A percentile compares a stretch with the other conserved stretches of the same genome.
Evolutionary conservation across 2,797 vertebrate species (phyloP).

Genomic region (Bucorvus abyssinicus): DNA sequence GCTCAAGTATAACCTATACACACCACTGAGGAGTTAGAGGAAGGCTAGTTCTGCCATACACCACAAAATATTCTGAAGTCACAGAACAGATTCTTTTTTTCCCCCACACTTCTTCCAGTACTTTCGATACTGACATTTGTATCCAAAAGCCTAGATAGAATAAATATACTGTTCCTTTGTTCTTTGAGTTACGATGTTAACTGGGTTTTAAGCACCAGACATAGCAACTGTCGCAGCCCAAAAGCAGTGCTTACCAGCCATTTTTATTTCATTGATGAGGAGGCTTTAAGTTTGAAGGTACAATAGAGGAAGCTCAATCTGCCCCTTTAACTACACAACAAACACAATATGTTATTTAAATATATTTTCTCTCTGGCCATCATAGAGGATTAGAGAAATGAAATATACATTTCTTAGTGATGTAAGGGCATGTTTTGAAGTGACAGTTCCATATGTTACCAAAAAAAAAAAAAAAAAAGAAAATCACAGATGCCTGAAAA

Average conservation of each 20-base stretch:
- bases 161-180: background rate
- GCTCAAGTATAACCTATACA: background rate
- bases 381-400: slow-evolving; percentile 12
- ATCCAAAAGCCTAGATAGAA: background rate
- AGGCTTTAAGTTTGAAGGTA: background rate
- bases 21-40: background rate
- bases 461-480: background rate
- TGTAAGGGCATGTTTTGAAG: slow-evolving; percentile 1
- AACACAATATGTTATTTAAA: background rate
- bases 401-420: background rate
- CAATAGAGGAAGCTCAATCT: background rate
- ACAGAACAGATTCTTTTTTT: background rate
- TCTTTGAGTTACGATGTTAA: background rate
- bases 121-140: background rate
- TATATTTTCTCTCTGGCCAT: background rate
- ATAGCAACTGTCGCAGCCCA: background rate
- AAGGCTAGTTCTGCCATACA: background rate
- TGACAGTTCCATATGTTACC: background rate
- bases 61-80: background rate
- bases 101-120: background rate
- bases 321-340: background rate
- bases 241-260: background rate
- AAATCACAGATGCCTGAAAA: slow-evolving; percentile 4
- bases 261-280: background rate
- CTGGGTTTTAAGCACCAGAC: background rate